Conservation (phyloP, 2,888 invertebrate genomes). For the Didymodactylos carnosus region DNA sequence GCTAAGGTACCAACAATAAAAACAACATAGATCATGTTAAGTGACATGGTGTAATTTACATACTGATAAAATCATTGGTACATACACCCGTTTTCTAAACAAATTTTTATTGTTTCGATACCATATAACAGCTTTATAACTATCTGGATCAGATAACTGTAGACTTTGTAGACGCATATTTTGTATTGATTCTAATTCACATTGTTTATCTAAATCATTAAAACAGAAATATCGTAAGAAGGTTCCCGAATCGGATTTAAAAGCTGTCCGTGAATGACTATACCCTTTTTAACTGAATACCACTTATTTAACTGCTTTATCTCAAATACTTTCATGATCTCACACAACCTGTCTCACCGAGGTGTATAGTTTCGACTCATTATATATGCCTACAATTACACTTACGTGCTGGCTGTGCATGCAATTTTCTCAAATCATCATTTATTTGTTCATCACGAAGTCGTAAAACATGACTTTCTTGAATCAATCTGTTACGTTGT, state of each 20-base stretch:
- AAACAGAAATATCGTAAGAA: too few relatives aligned
- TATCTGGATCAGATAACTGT: conserved; percentile 39
- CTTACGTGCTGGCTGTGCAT: too few relatives aligned
- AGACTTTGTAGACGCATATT: conserved; percentile 39
- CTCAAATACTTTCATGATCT: not conserved
- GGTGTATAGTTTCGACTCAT: too few relatives aligned
- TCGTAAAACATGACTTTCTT: not conserved
- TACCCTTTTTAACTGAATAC: too few relatives aligned
- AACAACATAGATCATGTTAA: too few relatives aligned
- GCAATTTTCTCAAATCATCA: not conserved
- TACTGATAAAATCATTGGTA: conserved; percentile 57
- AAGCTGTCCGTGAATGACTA: too few relatives aligned
- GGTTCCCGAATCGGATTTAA: too few relatives aligned
- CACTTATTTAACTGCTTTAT: not conserved
- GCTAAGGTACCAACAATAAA: too few relatives aligned
- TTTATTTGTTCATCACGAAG: not conserved
- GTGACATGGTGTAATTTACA: too few relatives aligned
- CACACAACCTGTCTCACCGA: too few relatives aligned
- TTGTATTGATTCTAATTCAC: conserved; percentile 22
- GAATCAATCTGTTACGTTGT: not conserved
- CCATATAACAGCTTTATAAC: conserved; percentile 54
- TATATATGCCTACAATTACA: too few relatives aligned
- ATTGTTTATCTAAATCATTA: conserved; percentile 19
- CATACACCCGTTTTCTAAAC: conserved; percentile 51
- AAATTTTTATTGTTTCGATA: conserved; percentile 46